A percentile compares a stretch with the other conserved stretches of the same genome.
Conservation (phyloP, 1,140 invertebrate genomes). For the Cyclargus thomasi region DNA sequence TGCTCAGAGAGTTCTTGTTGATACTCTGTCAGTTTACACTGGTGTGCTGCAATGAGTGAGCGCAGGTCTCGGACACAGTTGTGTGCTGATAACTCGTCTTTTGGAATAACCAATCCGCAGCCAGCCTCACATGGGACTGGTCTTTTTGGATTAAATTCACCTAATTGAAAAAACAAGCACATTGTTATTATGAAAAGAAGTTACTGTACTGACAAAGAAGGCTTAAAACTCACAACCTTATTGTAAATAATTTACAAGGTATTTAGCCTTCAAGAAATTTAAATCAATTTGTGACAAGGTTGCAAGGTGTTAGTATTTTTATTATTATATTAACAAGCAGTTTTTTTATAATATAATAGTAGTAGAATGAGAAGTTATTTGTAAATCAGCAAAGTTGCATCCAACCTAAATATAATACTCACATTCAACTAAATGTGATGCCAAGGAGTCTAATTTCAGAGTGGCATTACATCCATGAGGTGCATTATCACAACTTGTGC, state of each 20-base stretch:
- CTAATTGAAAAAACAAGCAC: constrained; percentile 28
- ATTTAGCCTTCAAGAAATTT: background rate
- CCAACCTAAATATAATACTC: constrained; percentile 75
- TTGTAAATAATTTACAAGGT: background rate
- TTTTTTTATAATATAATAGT: no score
- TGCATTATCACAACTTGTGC: constrained; percentile 93
- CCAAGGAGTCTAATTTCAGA: constrained; percentile 90
- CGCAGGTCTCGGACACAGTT: constrained; percentile 94
- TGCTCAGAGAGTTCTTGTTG: constrained; percentile 91
- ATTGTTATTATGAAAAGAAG: no score
- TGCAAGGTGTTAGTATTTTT: background rate
- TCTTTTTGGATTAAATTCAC: constrained; percentile 89
- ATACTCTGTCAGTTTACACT: constrained; percentile 89
- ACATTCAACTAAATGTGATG: constrained; percentile 91
- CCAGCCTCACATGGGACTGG: constrained; percentile 94
- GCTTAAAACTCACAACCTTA: background rate
- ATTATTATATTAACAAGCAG: no score
- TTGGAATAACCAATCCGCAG: constrained; percentile 94
- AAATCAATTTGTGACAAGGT: background rate
- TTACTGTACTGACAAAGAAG: background rate
- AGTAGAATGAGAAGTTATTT: background rate
- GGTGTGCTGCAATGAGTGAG: constrained; percentile 88
- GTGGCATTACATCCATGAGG: constrained; percentile 89
- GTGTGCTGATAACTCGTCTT: constrained; percentile 95
- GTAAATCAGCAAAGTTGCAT: background rate